Evolutionary conservation across 2,113 vertebrate genomes (phyloP).

Genomic region (Rhynchomys soricoides): DNA sequence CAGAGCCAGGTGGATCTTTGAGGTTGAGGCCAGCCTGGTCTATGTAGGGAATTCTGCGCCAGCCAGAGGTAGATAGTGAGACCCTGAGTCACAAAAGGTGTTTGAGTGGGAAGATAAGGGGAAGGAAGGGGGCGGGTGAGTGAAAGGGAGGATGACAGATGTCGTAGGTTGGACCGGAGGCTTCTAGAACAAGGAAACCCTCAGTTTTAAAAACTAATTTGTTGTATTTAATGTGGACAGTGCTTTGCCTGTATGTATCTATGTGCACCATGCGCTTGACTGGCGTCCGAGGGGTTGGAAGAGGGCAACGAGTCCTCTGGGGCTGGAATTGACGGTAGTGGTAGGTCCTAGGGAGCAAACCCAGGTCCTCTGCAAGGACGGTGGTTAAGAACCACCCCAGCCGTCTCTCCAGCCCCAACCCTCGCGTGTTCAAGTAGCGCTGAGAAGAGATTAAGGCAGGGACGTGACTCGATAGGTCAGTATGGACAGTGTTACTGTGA

Average conservation of each 20-base stretch:
- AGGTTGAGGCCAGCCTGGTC: neutral
- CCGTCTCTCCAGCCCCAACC: neutral
- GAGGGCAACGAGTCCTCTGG: neutral
- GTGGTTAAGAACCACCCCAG: neutral
- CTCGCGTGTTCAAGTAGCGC: neutral
- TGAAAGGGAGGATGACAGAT: too few species aligned
- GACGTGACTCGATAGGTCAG: neutral
- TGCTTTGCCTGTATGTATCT: neutral
- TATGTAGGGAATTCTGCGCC: neutral
- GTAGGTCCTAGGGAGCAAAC: neutral
- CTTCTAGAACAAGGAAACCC: slow-evolving; percentile 28
- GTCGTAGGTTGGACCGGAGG: neutral
- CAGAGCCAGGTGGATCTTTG: neutral
- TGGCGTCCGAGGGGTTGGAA: neutral
- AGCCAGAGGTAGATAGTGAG: neutral
- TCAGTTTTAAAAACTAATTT: neutral
- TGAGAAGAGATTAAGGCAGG: neutral
- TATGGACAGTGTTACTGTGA: neutral
- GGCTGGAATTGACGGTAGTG: neutral
- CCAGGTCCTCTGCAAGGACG: neutral
- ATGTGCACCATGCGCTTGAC: neutral
- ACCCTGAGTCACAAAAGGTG: neutral
- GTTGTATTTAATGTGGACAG: neutral
- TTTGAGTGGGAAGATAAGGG: neutral
- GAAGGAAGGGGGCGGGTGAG: too few species aligned